Evolutionary conservation across 2,888 invertebrate species (phyloP).

Genomic region (Epistrophella euchroma): DNA sequence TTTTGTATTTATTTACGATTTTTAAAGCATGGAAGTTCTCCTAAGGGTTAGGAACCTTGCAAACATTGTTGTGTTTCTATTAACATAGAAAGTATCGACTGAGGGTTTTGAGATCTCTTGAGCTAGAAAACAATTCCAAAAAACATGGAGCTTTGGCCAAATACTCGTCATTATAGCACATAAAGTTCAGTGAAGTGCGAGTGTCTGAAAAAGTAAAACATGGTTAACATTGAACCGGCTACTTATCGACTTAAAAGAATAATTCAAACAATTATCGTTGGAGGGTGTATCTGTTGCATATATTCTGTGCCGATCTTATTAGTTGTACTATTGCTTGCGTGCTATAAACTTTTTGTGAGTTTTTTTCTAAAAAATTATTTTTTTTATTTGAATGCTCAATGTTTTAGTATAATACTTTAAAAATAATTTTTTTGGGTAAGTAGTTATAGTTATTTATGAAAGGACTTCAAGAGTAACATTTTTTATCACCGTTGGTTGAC

Average conservation of each 20-base stretch:
- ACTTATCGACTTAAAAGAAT: conserved; percentile 15
- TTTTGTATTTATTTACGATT: background rate
- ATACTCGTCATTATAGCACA: background rate
- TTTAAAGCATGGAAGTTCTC: background rate
- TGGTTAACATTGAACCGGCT: conserved; percentile 20
- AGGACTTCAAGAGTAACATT: too few species aligned
- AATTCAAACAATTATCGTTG: conserved; percentile 32
- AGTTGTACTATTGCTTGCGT: conserved; percentile 2
- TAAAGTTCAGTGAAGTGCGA: conserved; percentile 9
- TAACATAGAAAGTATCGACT: background rate
- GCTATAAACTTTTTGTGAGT: conserved; percentile 18
- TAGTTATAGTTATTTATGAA: background rate
- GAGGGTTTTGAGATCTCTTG: conserved; percentile 13
- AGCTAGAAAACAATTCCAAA: background rate
- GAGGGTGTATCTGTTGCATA: conserved; percentile 6
- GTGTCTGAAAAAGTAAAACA: background rate
- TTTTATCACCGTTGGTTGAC: too few species aligned
- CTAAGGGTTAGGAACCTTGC: background rate
- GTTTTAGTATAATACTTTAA: background rate
- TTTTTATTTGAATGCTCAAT: background rate
- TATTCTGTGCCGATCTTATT: background rate
- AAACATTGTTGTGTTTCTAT: background rate
- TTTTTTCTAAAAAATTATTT: background rate
- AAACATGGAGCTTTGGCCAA: background rate
- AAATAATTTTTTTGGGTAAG: background rate